These are phyloP conservation scores for Phrynocephalus guinanensis DNA, from an alignment of 2,797 vertebrate genomes.

Conservation along the genomic window DNA sequence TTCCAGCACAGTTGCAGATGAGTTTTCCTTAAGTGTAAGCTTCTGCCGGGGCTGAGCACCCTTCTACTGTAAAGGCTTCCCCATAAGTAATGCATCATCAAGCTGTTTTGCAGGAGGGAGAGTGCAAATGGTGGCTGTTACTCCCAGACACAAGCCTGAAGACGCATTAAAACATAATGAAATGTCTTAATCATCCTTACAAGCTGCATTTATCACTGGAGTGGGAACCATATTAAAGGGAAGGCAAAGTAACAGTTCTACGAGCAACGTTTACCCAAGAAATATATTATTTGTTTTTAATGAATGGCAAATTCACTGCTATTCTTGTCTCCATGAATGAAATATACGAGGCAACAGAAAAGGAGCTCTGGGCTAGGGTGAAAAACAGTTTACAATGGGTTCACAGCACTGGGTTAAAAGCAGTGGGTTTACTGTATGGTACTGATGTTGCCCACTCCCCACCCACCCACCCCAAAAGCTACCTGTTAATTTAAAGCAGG, in stretches of 20 bases:
- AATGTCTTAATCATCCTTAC: conserved; percentile 74
- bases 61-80: background rate
- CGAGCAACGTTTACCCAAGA: conserved; percentile 47
- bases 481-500: conserved; percentile 50
- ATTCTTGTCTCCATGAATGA: conserved; percentile 50
- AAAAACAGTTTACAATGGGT: conserved; percentile 50
- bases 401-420: conserved; percentile 46
- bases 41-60: background rate
- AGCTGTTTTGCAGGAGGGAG: conserved; percentile 38
- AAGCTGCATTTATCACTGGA: conserved; percentile 68
- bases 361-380: conserved; percentile 43
- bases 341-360: conserved; percentile 37
- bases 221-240: conserved; percentile 61
- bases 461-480: conserved; percentile 16
- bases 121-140: conserved; percentile 49
- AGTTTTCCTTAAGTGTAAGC: background rate
- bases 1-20: background rate
- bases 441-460: conserved; percentile 24
- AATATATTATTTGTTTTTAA: conserved; percentile 69
- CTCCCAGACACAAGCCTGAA: conserved; percentile 64
- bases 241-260: conserved; percentile 70
- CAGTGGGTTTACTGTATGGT: conserved; percentile 47
- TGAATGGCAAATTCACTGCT: conserved; percentile 65
- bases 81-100: conserved; percentile 34
- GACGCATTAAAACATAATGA: conserved; percentile 74